These are phyloP conservation scores for Probaryconus sp. DNA, from an alignment of 1,140 invertebrate genomes.

Conservation along the genomic window DNA sequence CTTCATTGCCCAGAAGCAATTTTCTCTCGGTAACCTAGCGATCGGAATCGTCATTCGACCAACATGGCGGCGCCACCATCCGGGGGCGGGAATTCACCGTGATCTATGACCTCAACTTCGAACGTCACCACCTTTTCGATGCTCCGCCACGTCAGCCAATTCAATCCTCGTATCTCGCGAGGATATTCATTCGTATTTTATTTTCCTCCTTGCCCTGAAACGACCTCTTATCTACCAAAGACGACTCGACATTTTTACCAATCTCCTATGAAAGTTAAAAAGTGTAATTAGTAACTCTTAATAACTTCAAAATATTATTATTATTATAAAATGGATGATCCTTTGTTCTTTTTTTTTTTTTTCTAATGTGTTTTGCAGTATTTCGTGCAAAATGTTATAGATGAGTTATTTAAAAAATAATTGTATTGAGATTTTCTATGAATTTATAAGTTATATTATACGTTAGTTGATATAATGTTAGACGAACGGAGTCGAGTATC, in stretches of 20 bases:
- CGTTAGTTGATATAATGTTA: slow-evolving; percentile 30
- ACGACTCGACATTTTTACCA: slow-evolving; percentile 39
- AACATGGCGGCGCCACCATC: slow-evolving; percentile 65
- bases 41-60: slow-evolving; percentile 54
- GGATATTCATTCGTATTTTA: slow-evolving; percentile 61
- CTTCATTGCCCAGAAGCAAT: slow-evolving; percentile 71
- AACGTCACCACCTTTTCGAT: slow-evolving; percentile 71
- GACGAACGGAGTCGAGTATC: slow-evolving; percentile 30
- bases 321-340: too few relatives aligned
- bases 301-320: too few relatives aligned
- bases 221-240: slow-evolving; percentile 37
- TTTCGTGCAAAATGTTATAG: too few relatives aligned
- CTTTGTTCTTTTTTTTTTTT: too few relatives aligned
- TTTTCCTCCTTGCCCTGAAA: slow-evolving; percentile 15
- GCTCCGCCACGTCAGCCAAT: slow-evolving; percentile 66
- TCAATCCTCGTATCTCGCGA: slow-evolving; percentile 63
- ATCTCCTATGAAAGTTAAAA: too few relatives aligned
- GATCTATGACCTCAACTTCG: slow-evolving; percentile 67
- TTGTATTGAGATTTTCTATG: slow-evolving; percentile 25
- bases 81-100: slow-evolving; percentile 66
- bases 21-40: slow-evolving; percentile 55
- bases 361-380: too few relatives aligned
- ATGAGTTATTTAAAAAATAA: too few relatives aligned
- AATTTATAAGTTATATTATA: slow-evolving; percentile 24
- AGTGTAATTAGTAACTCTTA: too few relatives aligned